phyloP scores from a whole-genome alignment of 1,140 invertebrate genomes.

The Hylyphantes graminicola region DNA sequence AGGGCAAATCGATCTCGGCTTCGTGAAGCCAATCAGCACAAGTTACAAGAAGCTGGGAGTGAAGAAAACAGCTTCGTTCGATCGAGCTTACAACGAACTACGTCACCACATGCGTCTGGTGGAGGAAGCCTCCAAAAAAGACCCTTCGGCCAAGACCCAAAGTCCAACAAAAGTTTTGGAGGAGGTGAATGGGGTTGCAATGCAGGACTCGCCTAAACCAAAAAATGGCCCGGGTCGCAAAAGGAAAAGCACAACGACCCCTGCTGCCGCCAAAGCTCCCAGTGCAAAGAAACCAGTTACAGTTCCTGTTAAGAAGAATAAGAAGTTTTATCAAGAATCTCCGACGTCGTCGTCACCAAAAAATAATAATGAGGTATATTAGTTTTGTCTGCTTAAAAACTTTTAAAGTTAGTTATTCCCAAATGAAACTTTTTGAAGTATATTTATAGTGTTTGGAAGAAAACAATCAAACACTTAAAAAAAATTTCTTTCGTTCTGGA shows the following conservation, averaged over 20 bases:
- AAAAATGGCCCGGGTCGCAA: constrained; percentile 8
- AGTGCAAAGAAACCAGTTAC: constrained; percentile 45
- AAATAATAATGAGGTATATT: constrained; percentile 27
- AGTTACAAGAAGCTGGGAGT: constrained; percentile 73
- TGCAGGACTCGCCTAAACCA: constrained; percentile 6
- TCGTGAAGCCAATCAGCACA: constrained; percentile 78
- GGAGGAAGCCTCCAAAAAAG: constrained; percentile 16
- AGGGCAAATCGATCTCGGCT: constrained; percentile 68
- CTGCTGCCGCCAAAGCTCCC: constrained; percentile 7
- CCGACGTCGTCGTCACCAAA: constrained; percentile 51
- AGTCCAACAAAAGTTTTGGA: neutral
- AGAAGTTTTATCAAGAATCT: constrained; percentile 56
- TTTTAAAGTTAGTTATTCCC: no score
- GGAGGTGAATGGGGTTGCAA: constrained; percentile 61
- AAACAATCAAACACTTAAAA: no score
- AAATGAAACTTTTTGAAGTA: neutral
- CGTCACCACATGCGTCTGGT: constrained; percentile 76
- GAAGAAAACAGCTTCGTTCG: constrained; percentile 75
- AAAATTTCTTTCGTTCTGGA: no score
- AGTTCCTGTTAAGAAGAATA: constrained; percentile 55
- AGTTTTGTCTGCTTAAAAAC: neutral
- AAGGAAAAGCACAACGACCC: constrained; percentile 19
- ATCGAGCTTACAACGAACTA: constrained; percentile 81
- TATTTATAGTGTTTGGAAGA: no score
- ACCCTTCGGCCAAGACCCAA: neutral